phyloP scores from a whole-genome alignment of 2,797 vertebrate genomes.

The Ctenochaetus hawaiiensis region DNA sequence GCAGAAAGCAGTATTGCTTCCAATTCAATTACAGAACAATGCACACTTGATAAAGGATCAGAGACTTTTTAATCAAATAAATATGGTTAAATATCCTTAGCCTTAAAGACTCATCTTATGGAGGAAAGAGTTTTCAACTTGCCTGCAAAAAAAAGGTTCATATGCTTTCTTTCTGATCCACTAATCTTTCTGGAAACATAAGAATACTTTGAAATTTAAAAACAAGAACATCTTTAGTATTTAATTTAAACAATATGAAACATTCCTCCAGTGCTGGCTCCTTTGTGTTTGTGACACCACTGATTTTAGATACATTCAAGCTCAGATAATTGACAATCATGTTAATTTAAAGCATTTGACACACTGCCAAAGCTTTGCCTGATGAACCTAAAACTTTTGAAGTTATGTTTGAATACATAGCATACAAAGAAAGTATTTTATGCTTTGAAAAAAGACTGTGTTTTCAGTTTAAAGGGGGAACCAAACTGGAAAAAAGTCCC shows the following conservation, averaged over 20 bases:
- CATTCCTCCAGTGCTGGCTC: background rate
- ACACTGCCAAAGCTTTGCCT: background rate
- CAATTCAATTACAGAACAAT: background rate
- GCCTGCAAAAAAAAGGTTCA: background rate
- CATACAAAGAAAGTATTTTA: background rate
- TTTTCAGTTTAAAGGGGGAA: background rate
- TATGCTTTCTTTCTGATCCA: slow-evolving; percentile 19
- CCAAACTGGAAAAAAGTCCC: background rate
- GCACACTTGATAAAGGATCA: background rate
- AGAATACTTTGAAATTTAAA: background rate
- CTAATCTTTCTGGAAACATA: background rate
- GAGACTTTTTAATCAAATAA: background rate
- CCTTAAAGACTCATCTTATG: slow-evolving; percentile 1
- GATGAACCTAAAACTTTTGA: background rate
- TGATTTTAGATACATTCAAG: no score
- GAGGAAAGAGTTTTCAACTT: background rate
- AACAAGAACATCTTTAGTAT: background rate
- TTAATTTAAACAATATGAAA: background rate
- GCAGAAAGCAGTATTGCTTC: background rate
- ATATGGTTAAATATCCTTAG: background rate
- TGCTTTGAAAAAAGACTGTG: background rate
- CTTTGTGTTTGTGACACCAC: no score
- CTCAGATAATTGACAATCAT: background rate
- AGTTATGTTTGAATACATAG: background rate
- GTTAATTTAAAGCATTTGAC: background rate